phyloP scores from a whole-genome alignment of 2,888 invertebrate species.

The Gymnocheta viridis region DNA sequence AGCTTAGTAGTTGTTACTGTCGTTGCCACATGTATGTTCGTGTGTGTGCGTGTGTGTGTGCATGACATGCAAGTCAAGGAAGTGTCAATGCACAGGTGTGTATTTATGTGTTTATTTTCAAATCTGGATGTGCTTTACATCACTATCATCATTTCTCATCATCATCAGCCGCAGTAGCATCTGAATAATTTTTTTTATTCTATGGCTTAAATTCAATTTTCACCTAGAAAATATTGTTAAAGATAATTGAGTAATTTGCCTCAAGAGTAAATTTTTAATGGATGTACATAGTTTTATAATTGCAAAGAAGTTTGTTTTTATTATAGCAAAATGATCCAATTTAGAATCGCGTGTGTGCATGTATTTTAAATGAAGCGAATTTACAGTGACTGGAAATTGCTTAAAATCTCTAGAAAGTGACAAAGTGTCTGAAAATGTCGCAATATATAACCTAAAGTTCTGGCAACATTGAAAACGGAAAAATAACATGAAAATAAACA shows the following conservation, averaged over 20 bases:
- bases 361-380: not conserved
- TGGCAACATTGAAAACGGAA: no score
- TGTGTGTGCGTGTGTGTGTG: not conserved
- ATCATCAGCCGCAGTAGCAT: slow-evolving; percentile 15
- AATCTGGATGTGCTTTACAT: slow-evolving; percentile 8
- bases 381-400: no score
- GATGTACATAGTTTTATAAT: slow-evolving; percentile 12
- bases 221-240: slow-evolving; percentile 63
- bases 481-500: no score
- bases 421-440: no score
- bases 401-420: no score
- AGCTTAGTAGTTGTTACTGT: not conserved
- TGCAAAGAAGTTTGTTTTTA: not conserved
- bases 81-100: no score
- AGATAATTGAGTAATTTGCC: slow-evolving; percentile 67
- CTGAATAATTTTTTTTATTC: not conserved
- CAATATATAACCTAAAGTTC: no score
- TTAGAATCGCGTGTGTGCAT: not conserved
- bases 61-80: no score
- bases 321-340: not conserved
- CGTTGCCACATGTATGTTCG: not conserved
- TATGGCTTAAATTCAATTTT: slow-evolving; percentile 66
- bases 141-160: slow-evolving; percentile 16
- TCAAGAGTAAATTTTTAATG: slow-evolving; percentile 61
- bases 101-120: not conserved